These are phyloP conservation scores for Ambastaia sidthimunki DNA, from an alignment of 2,797 vertebrate species.

Conservation along the genomic window DNA sequence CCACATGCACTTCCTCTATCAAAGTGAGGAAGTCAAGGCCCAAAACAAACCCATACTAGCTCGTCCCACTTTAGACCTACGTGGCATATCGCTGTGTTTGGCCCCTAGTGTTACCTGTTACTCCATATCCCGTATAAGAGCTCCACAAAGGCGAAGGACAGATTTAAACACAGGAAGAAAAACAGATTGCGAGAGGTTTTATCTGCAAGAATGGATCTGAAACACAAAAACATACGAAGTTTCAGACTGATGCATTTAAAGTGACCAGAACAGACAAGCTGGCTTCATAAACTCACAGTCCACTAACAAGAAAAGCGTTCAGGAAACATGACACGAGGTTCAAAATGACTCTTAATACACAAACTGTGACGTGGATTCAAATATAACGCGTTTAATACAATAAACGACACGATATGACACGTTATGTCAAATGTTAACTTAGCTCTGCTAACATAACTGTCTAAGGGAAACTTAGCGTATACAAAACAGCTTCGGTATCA, in stretches of 20 bases:
- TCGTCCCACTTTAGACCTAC: constrained; percentile 68
- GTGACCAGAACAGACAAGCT: constrained; percentile 18
- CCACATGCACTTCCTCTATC: neutral
- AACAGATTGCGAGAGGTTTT: constrained; percentile 95
- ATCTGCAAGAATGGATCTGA: constrained; percentile 92
- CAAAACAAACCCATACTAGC: constrained; percentile 22
- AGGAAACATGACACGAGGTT: neutral
- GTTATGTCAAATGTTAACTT: neutral
- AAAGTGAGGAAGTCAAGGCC: neutral
- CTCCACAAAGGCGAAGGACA: constrained; percentile 97
- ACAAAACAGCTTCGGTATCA: neutral
- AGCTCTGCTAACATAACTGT: constrained; percentile 13
- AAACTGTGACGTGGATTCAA: neutral
- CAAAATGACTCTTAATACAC: neutral
- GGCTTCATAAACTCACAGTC: neutral
- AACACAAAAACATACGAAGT: too few species aligned
- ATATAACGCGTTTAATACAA: neutral
- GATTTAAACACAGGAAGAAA: constrained; percentile 92
- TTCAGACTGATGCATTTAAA: neutral
- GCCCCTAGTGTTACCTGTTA: constrained; percentile 85
- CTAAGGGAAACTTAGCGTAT: neutral
- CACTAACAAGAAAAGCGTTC: neutral
- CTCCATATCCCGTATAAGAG: constrained; percentile 94
- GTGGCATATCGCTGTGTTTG: constrained; percentile 73
- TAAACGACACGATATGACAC: neutral